phyloP scores from a whole-genome alignment of 1,140 invertebrate genomes.

The Mizuhopecten yessoensis region DNA sequence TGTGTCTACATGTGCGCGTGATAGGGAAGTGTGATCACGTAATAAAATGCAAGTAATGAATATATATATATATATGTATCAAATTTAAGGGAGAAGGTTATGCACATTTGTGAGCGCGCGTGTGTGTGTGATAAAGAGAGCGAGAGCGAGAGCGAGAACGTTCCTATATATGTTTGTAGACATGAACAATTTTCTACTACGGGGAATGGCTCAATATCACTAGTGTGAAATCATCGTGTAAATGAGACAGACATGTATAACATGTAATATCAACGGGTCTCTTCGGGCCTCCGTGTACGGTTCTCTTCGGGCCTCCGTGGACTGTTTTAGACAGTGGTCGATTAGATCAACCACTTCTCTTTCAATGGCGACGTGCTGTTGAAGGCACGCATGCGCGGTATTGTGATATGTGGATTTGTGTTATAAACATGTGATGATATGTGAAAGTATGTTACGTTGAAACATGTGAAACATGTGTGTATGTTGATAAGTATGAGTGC shows the following conservation, averaged over 20 bases:
- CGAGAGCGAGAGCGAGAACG: too few relatives aligned
- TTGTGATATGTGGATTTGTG: background rate
- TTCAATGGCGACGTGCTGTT: background rate
- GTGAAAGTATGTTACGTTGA: background rate
- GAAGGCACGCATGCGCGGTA: conserved; percentile 4
- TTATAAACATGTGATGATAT: background rate
- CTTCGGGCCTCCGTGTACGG: background rate
- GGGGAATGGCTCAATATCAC: background rate
- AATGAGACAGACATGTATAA: background rate
- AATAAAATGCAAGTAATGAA: background rate
- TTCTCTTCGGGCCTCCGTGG: too few relatives aligned
- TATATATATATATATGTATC: conserved; percentile 28
- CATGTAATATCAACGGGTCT: background rate
- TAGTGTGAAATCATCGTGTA: background rate
- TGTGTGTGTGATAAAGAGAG: background rate
- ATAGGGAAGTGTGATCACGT: background rate
- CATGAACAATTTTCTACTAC: background rate
- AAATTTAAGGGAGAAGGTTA: background rate
- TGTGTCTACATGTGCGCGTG: background rate
- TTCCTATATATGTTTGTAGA: background rate
- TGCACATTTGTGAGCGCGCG: background rate
- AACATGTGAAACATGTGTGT: conserved; percentile 1
- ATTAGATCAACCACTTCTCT: background rate
- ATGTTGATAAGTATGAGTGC: background rate
- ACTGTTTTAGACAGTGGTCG: background rate